A percentile compares a stretch with the other conserved stretches of the same genome.
Evolutionary conservation across 2,797 vertebrate species (phyloP).

Genomic region (Pseudochaenichthys georgianus): DNA sequence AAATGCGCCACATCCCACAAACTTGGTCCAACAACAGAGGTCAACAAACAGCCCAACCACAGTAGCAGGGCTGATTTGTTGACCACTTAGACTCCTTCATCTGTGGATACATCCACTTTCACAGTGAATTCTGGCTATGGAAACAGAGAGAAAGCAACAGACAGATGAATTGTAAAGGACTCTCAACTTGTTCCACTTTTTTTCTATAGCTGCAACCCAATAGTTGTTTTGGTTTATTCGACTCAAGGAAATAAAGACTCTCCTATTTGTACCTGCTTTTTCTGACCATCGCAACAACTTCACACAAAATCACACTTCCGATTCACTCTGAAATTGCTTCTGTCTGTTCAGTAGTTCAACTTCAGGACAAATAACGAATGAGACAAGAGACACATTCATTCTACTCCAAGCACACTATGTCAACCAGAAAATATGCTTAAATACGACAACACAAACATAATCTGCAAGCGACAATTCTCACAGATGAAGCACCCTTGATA

Average conservation of each 20-base stretch:
- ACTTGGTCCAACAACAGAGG: not conserved
- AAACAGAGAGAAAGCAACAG: constrained; percentile 5
- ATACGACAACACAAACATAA: not conserved
- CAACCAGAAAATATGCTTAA: constrained; percentile 26
- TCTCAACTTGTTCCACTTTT: not conserved
- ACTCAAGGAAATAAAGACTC: not conserved
- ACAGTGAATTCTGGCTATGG: not conserved
- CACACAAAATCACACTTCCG: constrained; percentile 1
- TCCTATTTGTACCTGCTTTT: not conserved
- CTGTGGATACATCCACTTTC: constrained; percentile 1
- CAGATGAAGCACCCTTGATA: constrained; percentile 51
- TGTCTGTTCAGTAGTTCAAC: constrained; percentile 1
- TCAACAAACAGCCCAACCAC: constrained; percentile 12
- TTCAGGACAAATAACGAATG: constrained; percentile 23
- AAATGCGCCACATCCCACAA: constrained; percentile 33
- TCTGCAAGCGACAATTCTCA: constrained; percentile 35
- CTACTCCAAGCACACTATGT: constrained; percentile 23
- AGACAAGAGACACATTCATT: constrained; percentile 49
- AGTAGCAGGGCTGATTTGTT: constrained; percentile 7
- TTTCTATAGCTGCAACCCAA: not conserved
- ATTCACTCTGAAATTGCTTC: not conserved
- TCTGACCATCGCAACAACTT: not conserved
- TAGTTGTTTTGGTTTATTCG: not conserved
- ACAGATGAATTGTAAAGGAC: constrained; percentile 1
- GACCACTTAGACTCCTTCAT: not conserved